Base-by-base conservation (phyloP, 2,113 vertebrate genomes). In the Nyctereutes procyonoides region DNA sequence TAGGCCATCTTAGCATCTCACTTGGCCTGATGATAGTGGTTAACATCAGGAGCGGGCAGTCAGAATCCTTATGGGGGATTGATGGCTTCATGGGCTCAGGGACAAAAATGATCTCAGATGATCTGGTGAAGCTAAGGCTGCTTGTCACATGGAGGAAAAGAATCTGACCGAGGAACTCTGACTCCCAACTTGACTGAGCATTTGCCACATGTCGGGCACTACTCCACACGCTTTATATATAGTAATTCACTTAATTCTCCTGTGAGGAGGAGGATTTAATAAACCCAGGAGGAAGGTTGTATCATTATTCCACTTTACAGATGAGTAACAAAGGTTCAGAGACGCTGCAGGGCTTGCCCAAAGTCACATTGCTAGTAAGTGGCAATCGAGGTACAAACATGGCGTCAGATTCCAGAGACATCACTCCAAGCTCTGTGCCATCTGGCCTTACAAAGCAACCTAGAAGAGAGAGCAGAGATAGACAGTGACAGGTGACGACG, bases 71-170 rank as follows among this genome's bases (percentile, higher is more conserved):
- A 67, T 30, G 0, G 8, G 55, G 19, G 8, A 30, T 35, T 56
- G 11, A 30, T 30, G 51, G 17, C 4, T 8, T 67, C 22, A 0
- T 7, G 43, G 22, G 1, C n/a, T 71, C 53, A 14, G 51, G 62
- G 65, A 58, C 9, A 13, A 74, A 48, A 51, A 16, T 3, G 1
- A 60, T 22, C 71, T 35, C 81, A 3, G 13, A 56, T 9, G 32
- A 2, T 19, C 5, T 0, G 8, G 22, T 58, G 35, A 3, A 38
- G 32, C 55, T 17, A 1, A 13, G 73, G 22, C 69, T 15, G n/a
- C 43, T 2, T 0, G 51, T 7, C 51, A 2, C 0, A 4, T 1
- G 3, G 82, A 80, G 17, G 55, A 15, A 35, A 28, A 11, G 3
- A 4, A 11, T 13, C 63, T 62, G 38, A 16, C 22, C 12, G 51